Conservation (phyloP, 2,113 vertebrate genomes). For the Etia nguti region DNA sequence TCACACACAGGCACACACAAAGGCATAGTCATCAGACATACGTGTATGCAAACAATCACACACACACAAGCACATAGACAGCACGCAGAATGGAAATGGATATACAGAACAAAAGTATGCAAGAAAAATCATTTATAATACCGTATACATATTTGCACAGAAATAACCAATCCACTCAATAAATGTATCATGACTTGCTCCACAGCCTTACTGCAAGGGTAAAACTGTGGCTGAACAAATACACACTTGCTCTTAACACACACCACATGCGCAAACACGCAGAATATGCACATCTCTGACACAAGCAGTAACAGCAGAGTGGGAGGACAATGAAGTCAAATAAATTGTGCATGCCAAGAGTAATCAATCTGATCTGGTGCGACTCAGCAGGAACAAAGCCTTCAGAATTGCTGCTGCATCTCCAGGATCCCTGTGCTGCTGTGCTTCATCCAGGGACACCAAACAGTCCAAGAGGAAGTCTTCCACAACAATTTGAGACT, state of each 20-base stretch:
- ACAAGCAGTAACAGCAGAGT: constrained; percentile 45
- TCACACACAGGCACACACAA: constrained; percentile 24
- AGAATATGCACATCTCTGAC: constrained; percentile 42
- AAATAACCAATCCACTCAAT: background rate
- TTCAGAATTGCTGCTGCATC: constrained; percentile 37
- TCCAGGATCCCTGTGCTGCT: constrained; percentile 3
- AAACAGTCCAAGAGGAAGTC: background rate
- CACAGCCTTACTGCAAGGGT: background rate
- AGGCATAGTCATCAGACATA: background rate
- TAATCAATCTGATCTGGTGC: constrained; percentile 64
- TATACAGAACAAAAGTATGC: background rate
- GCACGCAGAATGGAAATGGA: background rate
- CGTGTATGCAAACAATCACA: background rate
- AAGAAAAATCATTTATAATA: background rate
- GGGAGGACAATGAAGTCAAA: constrained; percentile 69
- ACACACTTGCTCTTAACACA: background rate
- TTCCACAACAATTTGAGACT: background rate
- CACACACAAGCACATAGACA: background rate
- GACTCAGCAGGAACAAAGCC: constrained; percentile 54
- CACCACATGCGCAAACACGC: background rate
- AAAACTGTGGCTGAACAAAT: background rate
- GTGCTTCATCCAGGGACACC: background rate
- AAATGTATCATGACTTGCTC: background rate
- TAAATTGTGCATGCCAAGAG: constrained; percentile 65
- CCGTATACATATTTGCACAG: background rate